Percentiles rank a stretch among this genome's conserved stretches.
Conservation (phyloP, 2,888 invertebrate genomes). For the Diarsia mendica region DNA sequence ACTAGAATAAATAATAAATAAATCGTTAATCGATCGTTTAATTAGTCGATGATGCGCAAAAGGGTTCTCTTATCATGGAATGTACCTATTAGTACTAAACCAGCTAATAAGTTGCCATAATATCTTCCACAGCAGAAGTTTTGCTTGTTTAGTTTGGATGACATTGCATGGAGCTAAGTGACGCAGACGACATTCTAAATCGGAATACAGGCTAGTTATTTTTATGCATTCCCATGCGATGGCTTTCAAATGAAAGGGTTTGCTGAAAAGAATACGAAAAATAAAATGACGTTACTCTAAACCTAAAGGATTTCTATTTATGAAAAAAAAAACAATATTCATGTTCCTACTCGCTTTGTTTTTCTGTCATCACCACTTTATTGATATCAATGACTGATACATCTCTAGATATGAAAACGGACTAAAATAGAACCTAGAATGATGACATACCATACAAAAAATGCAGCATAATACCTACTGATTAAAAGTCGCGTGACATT, state of each 20-base stretch:
- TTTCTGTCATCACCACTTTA: background rate
- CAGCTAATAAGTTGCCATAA: background rate
- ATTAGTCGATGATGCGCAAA: background rate
- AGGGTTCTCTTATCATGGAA: background rate
- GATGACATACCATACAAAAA: background rate
- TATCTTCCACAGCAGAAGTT: background rate
- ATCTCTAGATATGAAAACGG: constrained; percentile 8
- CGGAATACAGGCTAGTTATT: background rate
- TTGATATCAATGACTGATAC: constrained; percentile 29
- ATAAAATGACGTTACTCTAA: too few relatives aligned
- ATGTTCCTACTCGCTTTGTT: background rate
- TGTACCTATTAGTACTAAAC: background rate
- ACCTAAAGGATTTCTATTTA: too few relatives aligned
- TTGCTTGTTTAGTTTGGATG: too few relatives aligned
- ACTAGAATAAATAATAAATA: background rate
- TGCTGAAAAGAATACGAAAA: background rate
- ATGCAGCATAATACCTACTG: background rate
- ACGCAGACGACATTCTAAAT: too few relatives aligned
- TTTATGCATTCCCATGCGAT: background rate
- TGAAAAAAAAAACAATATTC: constrained; percentile 4
- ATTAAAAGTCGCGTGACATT: constrained; percentile 22
- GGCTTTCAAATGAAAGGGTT: background rate
- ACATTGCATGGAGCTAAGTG: too few relatives aligned
- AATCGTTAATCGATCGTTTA: constrained; percentile 17
- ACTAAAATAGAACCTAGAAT: constrained; percentile 14